A percentile compares a stretch with the other conserved stretches of the same genome.
phyloP scores from a whole-genome alignment of 2,113 vertebrate species.

The Cyanoliseus patagonus region DNA sequence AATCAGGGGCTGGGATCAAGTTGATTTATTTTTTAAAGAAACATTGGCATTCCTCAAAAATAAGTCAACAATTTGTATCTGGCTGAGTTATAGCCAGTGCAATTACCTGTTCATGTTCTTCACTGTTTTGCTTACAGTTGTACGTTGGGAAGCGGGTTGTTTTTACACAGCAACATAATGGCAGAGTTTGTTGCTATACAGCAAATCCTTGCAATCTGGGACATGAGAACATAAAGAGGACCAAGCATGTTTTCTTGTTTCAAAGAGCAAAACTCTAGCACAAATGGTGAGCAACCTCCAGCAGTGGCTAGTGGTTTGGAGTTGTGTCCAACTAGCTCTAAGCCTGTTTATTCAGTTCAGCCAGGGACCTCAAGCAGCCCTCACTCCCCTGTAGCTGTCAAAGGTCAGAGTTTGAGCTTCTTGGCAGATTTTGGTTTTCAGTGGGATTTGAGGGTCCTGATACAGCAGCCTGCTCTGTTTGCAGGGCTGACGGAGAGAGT shows the following conservation, averaged over 20 bases:
- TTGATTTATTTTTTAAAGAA: neutral
- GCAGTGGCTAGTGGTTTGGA: accelerated
- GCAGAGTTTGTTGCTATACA: neutral
- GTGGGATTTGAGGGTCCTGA: neutral
- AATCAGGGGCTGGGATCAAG: accelerated
- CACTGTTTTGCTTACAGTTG: neutral
- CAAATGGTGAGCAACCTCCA: neutral
- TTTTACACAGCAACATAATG: neutral
- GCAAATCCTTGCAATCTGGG: neutral
- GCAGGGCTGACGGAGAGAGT: neutral
- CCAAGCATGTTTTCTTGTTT: neutral
- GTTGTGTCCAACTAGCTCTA: neutral
- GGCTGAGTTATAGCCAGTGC: neutral
- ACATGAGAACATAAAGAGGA: neutral
- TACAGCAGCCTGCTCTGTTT: neutral
- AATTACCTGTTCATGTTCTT: neutral
- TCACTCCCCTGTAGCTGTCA: neutral
- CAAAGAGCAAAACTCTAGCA: neutral
- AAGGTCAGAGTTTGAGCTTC: neutral
- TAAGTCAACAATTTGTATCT: neutral
- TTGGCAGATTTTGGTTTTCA: neutral
- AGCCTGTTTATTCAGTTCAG: neutral
- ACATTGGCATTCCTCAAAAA: neutral
- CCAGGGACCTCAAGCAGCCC: neutral
- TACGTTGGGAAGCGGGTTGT: neutral